Percentiles rank a stretch among this genome's conserved stretches.
Evolutionary conservation across 2,113 vertebrate genomes (phyloP).

Genomic region (Plecotus auritus): DNA sequence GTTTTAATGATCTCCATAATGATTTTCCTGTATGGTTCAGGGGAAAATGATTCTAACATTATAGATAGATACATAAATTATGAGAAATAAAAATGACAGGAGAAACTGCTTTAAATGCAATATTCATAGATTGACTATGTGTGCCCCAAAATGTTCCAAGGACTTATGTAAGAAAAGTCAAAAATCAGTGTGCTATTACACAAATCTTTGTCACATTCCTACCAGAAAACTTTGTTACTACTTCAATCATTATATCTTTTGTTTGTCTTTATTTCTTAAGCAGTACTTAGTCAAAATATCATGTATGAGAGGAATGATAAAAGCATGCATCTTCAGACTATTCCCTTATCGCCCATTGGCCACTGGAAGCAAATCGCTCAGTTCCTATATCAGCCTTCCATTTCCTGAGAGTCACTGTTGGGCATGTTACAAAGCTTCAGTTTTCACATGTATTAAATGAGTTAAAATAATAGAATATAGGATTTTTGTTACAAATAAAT

Average conservation of each 20-base stretch:
- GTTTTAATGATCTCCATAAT: background rate
- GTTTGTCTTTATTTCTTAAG: background rate
- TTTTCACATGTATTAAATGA: background rate
- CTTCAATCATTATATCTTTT: background rate
- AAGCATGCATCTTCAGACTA: background rate
- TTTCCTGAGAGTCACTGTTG: background rate
- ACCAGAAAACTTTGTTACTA: background rate
- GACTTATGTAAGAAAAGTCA: background rate
- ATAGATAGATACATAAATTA: background rate
- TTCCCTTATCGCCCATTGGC: background rate
- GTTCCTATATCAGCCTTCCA: background rate
- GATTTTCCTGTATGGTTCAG: background rate
- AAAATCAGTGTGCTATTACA: background rate
- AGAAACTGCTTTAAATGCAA: background rate
- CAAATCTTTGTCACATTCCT: background rate
- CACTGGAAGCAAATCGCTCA: background rate
- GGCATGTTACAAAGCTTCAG: background rate
- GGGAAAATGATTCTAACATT: background rate
- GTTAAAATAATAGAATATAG: background rate
- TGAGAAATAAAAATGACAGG: conserved; percentile 21
- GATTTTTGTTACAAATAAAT: background rate
- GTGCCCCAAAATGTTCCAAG: background rate
- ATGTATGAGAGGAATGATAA: background rate
- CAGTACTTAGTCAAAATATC: background rate
- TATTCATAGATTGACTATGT: background rate